Percentiles rank a stretch among this genome's conserved stretches.
These are phyloP conservation scores for Ceramica pisi DNA, from an alignment of 2,888 invertebrate species.

Conservation along the genomic window DNA sequence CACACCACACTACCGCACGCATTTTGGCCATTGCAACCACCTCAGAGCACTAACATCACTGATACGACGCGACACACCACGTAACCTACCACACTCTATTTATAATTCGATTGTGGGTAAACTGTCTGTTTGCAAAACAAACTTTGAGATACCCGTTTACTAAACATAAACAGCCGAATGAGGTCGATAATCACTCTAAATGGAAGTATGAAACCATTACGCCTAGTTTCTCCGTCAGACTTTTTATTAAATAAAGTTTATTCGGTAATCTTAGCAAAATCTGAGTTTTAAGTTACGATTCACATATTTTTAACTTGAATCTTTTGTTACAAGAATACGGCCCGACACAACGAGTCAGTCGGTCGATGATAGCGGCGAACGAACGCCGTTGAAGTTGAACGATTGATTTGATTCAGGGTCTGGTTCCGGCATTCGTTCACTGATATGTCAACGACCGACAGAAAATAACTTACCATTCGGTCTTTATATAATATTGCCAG, in stretches of 20 bases:
- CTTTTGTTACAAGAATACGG: conserved; percentile 39
- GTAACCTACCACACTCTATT: conserved; percentile 57
- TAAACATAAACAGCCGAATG: conserved; percentile 83
- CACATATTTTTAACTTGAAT: conserved; percentile 70
- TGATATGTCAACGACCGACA: conserved; percentile 28
- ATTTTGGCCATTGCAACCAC: conserved; percentile 54
- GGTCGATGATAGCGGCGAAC: conserved; percentile 40
- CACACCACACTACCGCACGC: conserved; percentile 71
- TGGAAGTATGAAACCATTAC: conserved; percentile 38
- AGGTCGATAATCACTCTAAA: conserved; percentile 72
- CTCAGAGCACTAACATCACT: conserved; percentile 66
- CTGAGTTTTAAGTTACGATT: conserved; percentile 78
- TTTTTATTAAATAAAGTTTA: conserved; percentile 42
- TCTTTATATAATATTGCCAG: conserved; percentile 41
- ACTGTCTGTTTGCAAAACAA: conserved; percentile 87
- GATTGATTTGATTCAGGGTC: conserved; percentile 23
- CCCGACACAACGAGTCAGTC: conserved; percentile 39
- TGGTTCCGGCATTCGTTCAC: conserved; percentile 15
- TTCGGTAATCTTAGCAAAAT: conserved; percentile 56
- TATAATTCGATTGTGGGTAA: conserved; percentile 70
- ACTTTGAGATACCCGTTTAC: conserved; percentile 80
- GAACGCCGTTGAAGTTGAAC: conserved; percentile 22
- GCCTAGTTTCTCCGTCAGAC: conserved; percentile 41
- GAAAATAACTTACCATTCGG: conserved; percentile 25
- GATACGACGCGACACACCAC: conserved; percentile 45